Evolutionary conservation across 2,797 vertebrate genomes (phyloP), one percentile per base, ranked within the genome.

Genomic region (Pteropus rufus): DNA sequence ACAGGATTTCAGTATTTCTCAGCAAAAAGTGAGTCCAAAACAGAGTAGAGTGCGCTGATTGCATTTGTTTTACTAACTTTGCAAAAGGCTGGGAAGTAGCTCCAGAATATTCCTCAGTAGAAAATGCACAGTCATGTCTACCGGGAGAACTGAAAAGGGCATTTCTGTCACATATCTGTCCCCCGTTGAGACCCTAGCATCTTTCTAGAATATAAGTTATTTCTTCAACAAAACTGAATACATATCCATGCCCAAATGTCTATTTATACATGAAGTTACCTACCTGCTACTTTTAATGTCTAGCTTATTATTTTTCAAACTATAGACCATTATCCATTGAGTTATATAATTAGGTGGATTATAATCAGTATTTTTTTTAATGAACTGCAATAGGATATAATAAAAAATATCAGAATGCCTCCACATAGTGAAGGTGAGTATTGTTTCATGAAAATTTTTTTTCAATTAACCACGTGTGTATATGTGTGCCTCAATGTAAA

Each of bases 191-290:
- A 92, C 24, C 19, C n/a, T 29, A 86, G 52, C 39, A 92, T 83
- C 83, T 88, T 82, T 95, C 79, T 77, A 90, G 11, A 95, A 76
- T 26, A 8, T 21, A 96, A 80, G 46, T 49, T 58, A 85, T 52
- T 88, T 87, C 89, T 94, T 93, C 80, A 93, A 24, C 29, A 87
- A 86, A 69, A 92, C 56, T 96, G 44, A 96, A n/a, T 60, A 93
- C 85, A 95, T 93, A 84, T 64, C 75, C 81, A 89, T 31, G 15
- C 5, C 29, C 65, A 84, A 73, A 44, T 60, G 79, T 44, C 34
- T 69, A 49, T 52, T 83, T 91, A 83, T 23, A 90, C 52, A 64
- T 34, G 46, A 89, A 65, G 19, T 90, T 72, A 49, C 5, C 54
- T 58, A 64, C 18, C 64, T 96, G 81, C 46, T 79, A 91, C 70